phyloP scores from a whole-genome alignment of 2,888 invertebrate species.

The Geotrupes spiniger region DNA sequence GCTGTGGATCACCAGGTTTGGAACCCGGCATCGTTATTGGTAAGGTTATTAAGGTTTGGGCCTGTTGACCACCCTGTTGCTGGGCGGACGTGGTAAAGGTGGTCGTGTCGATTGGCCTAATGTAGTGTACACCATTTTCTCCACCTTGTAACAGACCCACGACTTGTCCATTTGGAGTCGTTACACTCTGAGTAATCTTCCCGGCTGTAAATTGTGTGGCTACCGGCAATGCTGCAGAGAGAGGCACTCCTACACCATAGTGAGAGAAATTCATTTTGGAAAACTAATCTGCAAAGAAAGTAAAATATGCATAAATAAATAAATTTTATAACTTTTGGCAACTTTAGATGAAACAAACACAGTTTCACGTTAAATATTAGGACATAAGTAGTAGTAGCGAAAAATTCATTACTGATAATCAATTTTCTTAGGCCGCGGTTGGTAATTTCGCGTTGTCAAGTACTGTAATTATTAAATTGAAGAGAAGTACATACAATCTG shows the following conservation, averaged over 20 bases:
- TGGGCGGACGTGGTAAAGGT: slow-evolving; percentile 45
- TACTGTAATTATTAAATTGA: too few species aligned
- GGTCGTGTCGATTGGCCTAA: slow-evolving; percentile 62
- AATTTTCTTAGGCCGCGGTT: too few species aligned
- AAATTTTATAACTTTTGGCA: background rate
- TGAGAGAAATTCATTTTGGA: slow-evolving; percentile 74
- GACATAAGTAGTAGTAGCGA: too few species aligned
- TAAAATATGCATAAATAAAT: background rate
- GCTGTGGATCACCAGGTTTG: slow-evolving; percentile 73
- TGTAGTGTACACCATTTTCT: slow-evolving; percentile 73
- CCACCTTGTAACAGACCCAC: slow-evolving; percentile 68
- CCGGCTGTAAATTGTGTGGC: slow-evolving; percentile 62
- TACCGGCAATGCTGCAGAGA: slow-evolving; percentile 58
- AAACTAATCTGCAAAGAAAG: slow-evolving; percentile 8
- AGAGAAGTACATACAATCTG: too few species aligned
- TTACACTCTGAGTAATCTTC: slow-evolving; percentile 70
- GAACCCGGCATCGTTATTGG: slow-evolving; percentile 74
- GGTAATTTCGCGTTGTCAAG: too few species aligned
- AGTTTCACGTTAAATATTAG: too few species aligned
- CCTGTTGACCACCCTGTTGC: slow-evolving; percentile 40
- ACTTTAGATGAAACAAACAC: too few species aligned
- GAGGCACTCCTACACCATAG: slow-evolving; percentile 61
- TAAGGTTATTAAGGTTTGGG: slow-evolving; percentile 70
- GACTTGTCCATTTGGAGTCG: slow-evolving; percentile 65
- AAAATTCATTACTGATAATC: too few species aligned